Evolutionary conservation across 2,888 invertebrate species (phyloP), one percentile per base, ranked within the genome.

Genomic region (Sinhomidia bicolor): DNA sequence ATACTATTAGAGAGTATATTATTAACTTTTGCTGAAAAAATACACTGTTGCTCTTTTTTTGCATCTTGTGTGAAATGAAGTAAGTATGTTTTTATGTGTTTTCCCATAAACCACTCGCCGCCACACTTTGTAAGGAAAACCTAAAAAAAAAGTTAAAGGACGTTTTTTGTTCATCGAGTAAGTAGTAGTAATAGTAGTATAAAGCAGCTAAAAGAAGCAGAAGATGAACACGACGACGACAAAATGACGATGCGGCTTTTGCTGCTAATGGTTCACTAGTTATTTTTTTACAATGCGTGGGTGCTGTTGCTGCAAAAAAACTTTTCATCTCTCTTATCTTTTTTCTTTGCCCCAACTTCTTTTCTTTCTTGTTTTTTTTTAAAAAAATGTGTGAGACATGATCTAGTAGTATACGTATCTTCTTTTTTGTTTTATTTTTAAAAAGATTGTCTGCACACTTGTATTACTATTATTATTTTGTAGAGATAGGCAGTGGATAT

Each of bases 211-310:
- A n/a, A n/a, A n/a, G n/a, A n/a, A n/a, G n/a, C n/a, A n/a, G n/a
- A n/a, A 65, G 76, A 57, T 65, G 20, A 26, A 71, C 12, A 65
- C 20, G 85, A 85, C 32, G 44, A 65, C 47, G 68, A 68, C 68
- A 68, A 51, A 57, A 68, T 83, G 68, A 71, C 68, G 68, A 71
- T 83, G 83, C 54, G 51, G 83, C 71, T 83, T 68, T 71, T 68
- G 68, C 83, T 78, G 36, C 83, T 83, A 88, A 88, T 83, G 83
- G 78, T 79, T 81, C 62, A 86, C 74, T 86, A 62, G 44, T 44
- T 62, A 14, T 60, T 78, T 89, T 86, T 85, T 90, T 89, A 89
- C 90, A 90, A 88, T 90, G 91, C 90, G 91, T 91, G 91, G 90
- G 91, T 90, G 91, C 89, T n/a, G n/a, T n/a, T n/a, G n/a, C n/a